Evolutionary conservation across 2,113 vertebrate species (phyloP), one percentile per base, ranked within the genome.

Genomic region (Chloropsis hardwickii): DNA sequence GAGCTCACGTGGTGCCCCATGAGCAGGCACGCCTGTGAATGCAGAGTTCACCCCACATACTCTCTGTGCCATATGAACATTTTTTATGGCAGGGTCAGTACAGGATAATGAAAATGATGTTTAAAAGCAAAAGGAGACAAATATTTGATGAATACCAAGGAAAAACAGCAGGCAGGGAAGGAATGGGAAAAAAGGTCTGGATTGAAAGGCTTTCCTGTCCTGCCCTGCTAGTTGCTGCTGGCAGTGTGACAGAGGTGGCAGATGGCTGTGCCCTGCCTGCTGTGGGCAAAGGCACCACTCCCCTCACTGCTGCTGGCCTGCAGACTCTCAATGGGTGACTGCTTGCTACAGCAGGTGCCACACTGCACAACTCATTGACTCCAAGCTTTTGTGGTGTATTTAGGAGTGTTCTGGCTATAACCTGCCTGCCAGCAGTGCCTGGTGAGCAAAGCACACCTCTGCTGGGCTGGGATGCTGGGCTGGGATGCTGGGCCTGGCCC

Each of bases 171-270:
- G 61, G 33, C 15, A 11, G 48, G 61, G n/a, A 10, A 10, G 19
- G 35, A 29, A 3, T 37, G 35, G 15, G 58, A 25, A 17, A 35
- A 17, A 40, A 45, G 9, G 29, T 81, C 27, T 53, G 64, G 25
- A 29, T 4, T 24, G 35, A 37, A 58, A 64, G 54, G 53, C 25
- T 66, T 42, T 81, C 27, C 77, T 8, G 3, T 2, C 31, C 37
- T 44, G 53, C 64, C 35, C 29, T 57, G 47, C 58, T 53, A 72
- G 51, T 27, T 66, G 79, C 25, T 58, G 40, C 69, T 51, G 77
- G 33, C 0, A 0, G 27, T 7, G 39, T 40, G 74, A 29, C 39
- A 35, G 39, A 64, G 18, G 50, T 37, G 62, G 58, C 16, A 47
- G 67, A 21, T 18, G 19, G 47, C 33, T 25, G 17, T 17, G 39